Evolutionary conservation across 1,140 invertebrate genomes (phyloP), one percentile per base, ranked within the genome.

Genomic region (Drosophila insularis): DNA sequence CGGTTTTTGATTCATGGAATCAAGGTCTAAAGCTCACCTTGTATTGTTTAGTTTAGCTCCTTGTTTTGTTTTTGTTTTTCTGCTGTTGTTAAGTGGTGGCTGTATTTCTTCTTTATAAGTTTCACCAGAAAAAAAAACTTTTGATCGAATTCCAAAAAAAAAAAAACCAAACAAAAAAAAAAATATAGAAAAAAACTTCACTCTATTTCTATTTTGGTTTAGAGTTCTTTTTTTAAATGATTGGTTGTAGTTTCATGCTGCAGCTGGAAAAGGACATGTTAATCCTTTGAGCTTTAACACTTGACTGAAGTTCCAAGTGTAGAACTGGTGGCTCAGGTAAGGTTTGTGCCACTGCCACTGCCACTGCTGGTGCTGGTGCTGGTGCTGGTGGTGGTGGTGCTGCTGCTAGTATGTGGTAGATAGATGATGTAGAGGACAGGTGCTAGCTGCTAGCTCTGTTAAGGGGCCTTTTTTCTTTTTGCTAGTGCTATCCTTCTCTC

Each of bases 241-340:
- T 56, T 37, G 66, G 46, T 32, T 58, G 23, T 50, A 50, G 43
- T 50, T 50, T 31, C 59, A 69, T 67, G 63, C 60, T 80, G 68
- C 53, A 79, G 79, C 78, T 64, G 71, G 70, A 17, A 50, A 90
- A 76, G 76, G 75, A 90, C 89, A 89, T 90, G 84, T 87, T 90
- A 89, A 90, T 90, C 89, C 89, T 90, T 90, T 90, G 82, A 90
- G 89, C 89, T 89, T 89, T 90, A 79, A 81, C 78, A 81, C 78
- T 89, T 81, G 81, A 90, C 89, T 90, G 77, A 85, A 89, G 76
- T 90, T 89, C 78, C 81, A 87, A 90, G 90, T 17, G 14, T 89
- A 78, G 89, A 89, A 85, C 81, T 85, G 80, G 78, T 78, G 65
- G 76, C 84, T 67, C 55, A 84, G 77, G 84, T 89, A 84, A 89